Conservation (phyloP, 2,797 vertebrate species). For the Pitangus sulphuratus region DNA sequence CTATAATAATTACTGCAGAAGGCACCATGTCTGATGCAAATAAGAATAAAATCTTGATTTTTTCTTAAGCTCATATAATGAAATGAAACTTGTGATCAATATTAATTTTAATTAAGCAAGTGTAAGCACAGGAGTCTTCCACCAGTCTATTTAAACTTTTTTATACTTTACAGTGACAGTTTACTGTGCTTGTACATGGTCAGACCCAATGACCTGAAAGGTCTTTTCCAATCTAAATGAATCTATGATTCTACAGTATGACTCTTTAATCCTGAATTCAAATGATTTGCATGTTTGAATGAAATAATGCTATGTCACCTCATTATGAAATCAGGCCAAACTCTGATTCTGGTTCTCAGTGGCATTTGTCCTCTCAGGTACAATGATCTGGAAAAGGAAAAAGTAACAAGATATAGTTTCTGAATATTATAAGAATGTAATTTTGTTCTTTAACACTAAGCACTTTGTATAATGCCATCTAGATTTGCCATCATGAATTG, state of each 20-base stretch:
- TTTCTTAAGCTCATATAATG: not conserved
- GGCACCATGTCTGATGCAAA: not conserved
- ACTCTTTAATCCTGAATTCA: not conserved
- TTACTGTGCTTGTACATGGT: accelerated
- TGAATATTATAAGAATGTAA: not conserved
- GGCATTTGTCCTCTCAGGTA: not conserved
- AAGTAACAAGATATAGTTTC: not conserved
- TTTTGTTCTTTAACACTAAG: not conserved
- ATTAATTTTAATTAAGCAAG: not conserved
- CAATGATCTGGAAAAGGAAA: not conserved
- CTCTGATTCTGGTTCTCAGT: not conserved
- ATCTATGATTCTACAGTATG: not conserved
- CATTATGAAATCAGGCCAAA: not conserved
- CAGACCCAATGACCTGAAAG: accelerated
- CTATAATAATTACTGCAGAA: not conserved
- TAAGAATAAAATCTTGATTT: not conserved
- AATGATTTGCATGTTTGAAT: not conserved
- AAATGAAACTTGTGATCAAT: not conserved
- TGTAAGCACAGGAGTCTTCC: not conserved
- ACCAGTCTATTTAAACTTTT: not conserved
- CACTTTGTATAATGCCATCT: not conserved
- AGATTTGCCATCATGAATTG: not conserved
- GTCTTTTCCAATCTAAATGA: not conserved
- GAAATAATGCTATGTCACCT: not conserved
- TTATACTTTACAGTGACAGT: not conserved